phyloP scores from a whole-genome alignment of 1,140 invertebrate genomes.

The Copidosoma floridanum region DNA sequence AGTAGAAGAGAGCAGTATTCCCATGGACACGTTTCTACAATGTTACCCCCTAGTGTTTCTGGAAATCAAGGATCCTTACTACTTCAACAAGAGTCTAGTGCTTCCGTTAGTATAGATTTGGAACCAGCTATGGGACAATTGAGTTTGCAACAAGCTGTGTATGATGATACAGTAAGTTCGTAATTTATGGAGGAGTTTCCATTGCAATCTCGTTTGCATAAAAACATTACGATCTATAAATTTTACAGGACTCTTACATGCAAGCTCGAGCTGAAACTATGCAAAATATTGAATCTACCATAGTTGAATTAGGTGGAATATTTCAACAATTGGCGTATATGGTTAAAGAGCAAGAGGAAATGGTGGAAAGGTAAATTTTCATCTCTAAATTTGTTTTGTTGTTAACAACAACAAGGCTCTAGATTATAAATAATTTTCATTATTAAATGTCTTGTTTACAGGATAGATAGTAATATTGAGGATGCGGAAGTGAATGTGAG shows the following conservation, averaged over 20 bases:
- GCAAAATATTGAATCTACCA: slow-evolving; percentile 99
- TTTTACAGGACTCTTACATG: slow-evolving; percentile 77
- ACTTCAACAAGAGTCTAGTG: slow-evolving; percentile 67
- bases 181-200: too few species aligned
- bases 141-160: slow-evolving; percentile 65
- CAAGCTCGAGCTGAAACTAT: slow-evolving; percentile 94
- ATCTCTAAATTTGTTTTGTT: too few species aligned
- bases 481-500: slow-evolving; percentile 95
- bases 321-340: slow-evolving; percentile 97
- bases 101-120: slow-evolving; percentile 71
- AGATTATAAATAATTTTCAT: too few species aligned
- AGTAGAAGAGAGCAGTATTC: slow-evolving; percentile 92
- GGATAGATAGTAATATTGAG: slow-evolving; percentile 96
- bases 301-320: slow-evolving; percentile 97
- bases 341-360: slow-evolving; percentile 99
- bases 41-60: slow-evolving; percentile 70
- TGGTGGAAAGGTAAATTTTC: slow-evolving; percentile 77
- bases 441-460: slow-evolving; percentile 48
- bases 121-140: slow-evolving; percentile 59
- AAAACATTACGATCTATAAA: too few species aligned
- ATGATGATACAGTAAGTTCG: slow-evolving; percentile 71
- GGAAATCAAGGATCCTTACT: slow-evolving; percentile 66
- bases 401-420: too few species aligned
- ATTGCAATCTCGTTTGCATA: too few species aligned
- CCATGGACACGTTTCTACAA: slow-evolving; percentile 68